Evolutionary conservation across 2,888 invertebrate species (phyloP).

Genomic region (Aphodius granarius): DNA sequence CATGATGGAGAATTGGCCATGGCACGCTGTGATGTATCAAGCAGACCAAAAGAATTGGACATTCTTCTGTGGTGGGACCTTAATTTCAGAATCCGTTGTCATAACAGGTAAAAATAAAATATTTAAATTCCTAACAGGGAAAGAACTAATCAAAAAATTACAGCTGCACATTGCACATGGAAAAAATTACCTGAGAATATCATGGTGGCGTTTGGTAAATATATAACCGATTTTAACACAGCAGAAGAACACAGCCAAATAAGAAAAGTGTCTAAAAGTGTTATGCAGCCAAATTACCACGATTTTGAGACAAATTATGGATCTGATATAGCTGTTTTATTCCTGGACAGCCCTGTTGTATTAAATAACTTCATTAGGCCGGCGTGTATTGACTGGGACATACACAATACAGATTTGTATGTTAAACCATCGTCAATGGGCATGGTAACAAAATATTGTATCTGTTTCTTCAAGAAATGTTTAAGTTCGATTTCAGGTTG

Average conservation of each 20-base stretch:
- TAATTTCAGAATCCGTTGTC: constrained; percentile 54
- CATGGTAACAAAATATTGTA: constrained; percentile 32
- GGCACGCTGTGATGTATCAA: constrained; percentile 60
- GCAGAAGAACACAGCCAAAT: constrained; percentile 42
- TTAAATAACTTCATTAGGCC: constrained; percentile 56
- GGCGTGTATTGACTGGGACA: constrained; percentile 56
- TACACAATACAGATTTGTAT: constrained; percentile 38
- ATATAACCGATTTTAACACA: constrained; percentile 44
- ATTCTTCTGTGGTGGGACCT: constrained; percentile 61
- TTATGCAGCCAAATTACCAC: constrained; percentile 54
- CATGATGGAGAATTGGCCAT: constrained; percentile 55
- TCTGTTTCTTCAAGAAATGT: neutral
- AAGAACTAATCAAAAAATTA: constrained; percentile 22
- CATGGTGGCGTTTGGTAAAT: constrained; percentile 48
- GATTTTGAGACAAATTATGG: constrained; percentile 58
- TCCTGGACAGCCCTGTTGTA: constrained; percentile 50
- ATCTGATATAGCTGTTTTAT: constrained; percentile 60
- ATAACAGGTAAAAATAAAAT: constrained; percentile 42
- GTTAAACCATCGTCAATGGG: constrained; percentile 36
- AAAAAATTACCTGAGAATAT: constrained; percentile 43
- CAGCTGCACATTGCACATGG: constrained; percentile 55
- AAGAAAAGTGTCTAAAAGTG: constrained; percentile 51
- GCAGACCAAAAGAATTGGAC: constrained; percentile 50
- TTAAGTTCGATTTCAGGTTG: constrained; percentile 48
- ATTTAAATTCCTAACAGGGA: neutral